Conservation (phyloP, 1,140 invertebrate genomes). For the Ctenoplectra terminalis region DNA sequence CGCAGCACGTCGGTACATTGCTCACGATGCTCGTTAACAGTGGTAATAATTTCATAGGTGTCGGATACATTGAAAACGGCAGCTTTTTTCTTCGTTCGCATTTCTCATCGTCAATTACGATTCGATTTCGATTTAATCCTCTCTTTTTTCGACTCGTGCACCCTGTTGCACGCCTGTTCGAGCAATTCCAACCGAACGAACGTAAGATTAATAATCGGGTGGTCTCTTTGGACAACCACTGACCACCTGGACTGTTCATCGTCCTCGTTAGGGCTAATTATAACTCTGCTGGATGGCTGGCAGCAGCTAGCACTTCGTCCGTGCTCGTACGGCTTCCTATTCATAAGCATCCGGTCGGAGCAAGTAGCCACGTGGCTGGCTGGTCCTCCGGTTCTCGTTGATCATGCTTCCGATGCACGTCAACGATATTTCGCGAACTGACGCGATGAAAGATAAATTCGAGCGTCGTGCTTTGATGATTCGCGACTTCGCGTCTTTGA, state of each 20-base stretch:
- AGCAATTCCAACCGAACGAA: background rate
- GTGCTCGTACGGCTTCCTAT: constrained; percentile 16
- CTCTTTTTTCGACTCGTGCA: background rate
- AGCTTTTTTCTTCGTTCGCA: background rate
- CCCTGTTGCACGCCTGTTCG: background rate
- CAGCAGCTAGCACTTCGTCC: no score
- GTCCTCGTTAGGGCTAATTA: constrained; percentile 42
- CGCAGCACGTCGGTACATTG: background rate
- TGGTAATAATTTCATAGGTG: background rate
- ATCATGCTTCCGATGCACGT: background rate
- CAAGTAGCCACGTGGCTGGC: constrained; percentile 21
- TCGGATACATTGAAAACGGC: background rate
- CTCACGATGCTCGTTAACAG: background rate
- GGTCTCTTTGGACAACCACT: background rate
- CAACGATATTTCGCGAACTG: background rate
- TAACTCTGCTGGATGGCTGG: background rate
- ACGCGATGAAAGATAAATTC: background rate
- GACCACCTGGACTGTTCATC: background rate
- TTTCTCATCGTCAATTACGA: background rate
- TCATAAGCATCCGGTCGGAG: constrained; percentile 29
- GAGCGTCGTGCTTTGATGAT: background rate
- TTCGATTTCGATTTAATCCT: background rate
- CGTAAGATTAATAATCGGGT: background rate
- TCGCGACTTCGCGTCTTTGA: background rate
- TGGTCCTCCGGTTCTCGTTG: constrained; percentile 4